Evolutionary conservation across 2,797 vertebrate genomes (phyloP).

Genomic region (Dallia pectoralis): DNA sequence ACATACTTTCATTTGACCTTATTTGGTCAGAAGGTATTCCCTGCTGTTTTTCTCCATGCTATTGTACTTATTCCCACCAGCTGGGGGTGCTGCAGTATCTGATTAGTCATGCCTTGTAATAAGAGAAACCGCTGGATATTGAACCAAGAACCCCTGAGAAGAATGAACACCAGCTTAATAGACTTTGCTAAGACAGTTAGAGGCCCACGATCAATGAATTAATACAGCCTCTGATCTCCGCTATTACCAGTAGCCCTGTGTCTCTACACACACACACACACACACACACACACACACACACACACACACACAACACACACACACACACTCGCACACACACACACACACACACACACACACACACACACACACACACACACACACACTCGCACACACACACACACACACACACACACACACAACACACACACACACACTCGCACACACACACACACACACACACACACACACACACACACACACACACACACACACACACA

Average conservation of each 20-base stretch:
- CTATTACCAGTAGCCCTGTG: conserved; percentile 21
- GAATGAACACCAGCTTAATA: conserved; percentile 14
- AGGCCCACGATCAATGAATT: conserved; percentile 30
- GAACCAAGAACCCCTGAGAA: background rate
- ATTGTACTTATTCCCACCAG: too few relatives aligned
- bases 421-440: too few relatives aligned
- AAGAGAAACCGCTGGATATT: conserved; percentile 12
- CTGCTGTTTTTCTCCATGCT: background rate
- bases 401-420: too few relatives aligned
- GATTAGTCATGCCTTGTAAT: background rate
- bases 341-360: too few relatives aligned
- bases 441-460: conserved; percentile 7
- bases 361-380: too few relatives aligned
- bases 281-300: conserved; percentile 15
- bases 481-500: background rate
- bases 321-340: conserved; percentile 9
- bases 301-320: too few relatives aligned
- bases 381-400: too few relatives aligned
- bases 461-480: conserved; percentile 19
- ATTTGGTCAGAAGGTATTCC: background rate
- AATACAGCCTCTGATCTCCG: conserved; percentile 49
- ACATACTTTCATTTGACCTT: background rate
- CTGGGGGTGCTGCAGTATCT: conserved; percentile 50
- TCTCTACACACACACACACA: conserved; percentile 15
- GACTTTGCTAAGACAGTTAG: conserved; percentile 15